Base-by-base conservation (phyloP, 1,140 invertebrate species). In the Eufriesea mexicana region DNA sequence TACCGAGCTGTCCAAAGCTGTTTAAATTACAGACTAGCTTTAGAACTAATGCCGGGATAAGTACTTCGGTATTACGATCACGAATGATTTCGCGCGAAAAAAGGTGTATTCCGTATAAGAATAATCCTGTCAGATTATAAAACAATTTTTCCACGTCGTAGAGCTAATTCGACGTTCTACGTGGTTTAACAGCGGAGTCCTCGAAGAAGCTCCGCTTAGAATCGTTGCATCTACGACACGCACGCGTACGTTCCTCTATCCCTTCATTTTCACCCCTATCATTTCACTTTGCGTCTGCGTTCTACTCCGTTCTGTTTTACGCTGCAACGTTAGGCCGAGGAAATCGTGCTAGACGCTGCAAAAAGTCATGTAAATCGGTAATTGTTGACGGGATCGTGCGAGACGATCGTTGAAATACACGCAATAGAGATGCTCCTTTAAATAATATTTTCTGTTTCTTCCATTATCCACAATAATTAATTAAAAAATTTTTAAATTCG, bases 301-400 rank as follows among this genome's bases (percentile, higher is more conserved):
- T 25, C 62, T 16, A 42, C 35, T 55, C 47, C 49, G 25, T 61
- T 35, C 28, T 64, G 57, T 59, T 28, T 45, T 5, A 14, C 55
- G 55, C 45, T 25, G 76, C 12, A 45, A 66, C 75, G 59, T 77
- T 49, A 16, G 54, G 62, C 28, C 9, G 12, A 45, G 57, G 28
- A 20, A 66, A 70, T 84, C 68, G 76, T 77, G 64, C 59, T 45
- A 61, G 72, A 42, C 75, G 55, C 59, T 18, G 76, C 49, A 67
- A 87, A 87, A 87, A 84, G 87, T 84, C 8, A 55, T 57, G 86
- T 62, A 84, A 82, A 87, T 87, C 76, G 86, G 86, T 87, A 87
- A 87, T 87, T 61, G 81, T 54, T 25, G 54, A 28, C 23, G 42
- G 51, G 77, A 80, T 87, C 86, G 86, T 87, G 86, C 86, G 86